Conservation (phyloP, 2,797 vertebrate species). For the Bucorvus abyssinicus region DNA sequence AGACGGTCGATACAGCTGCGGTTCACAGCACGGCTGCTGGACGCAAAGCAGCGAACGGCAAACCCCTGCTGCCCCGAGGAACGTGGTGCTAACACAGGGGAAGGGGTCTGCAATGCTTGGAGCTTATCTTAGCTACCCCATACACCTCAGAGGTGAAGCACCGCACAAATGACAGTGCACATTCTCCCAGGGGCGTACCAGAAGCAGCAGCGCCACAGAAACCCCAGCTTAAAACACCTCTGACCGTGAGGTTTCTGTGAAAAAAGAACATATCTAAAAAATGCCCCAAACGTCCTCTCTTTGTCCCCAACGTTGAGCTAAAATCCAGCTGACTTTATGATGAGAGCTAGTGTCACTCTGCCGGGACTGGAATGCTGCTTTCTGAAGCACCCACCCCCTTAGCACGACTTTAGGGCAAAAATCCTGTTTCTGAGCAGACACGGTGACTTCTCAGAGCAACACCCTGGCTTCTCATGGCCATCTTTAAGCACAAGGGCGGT, state of each 20-base stretch:
- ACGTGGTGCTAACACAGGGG: not conserved
- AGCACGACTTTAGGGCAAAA: not conserved
- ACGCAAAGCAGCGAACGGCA: not conserved
- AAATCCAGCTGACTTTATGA: not conserved
- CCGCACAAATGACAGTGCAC: rapidly evolving
- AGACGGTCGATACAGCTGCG: rapidly evolving
- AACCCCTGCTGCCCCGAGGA: not conserved
- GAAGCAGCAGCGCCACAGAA: not conserved
- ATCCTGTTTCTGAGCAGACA: not conserved
- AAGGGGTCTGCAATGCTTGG: not conserved
- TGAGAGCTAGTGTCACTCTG: not conserved
- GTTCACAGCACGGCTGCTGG: not conserved
- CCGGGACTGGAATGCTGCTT: not conserved
- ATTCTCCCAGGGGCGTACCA: not conserved
- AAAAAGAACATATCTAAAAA: too few relatives aligned
- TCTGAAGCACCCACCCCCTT: not conserved
- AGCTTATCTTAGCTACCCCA: not conserved
- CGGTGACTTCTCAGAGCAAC: too few relatives aligned
- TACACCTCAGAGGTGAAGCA: not conserved
- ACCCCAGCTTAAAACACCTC: not conserved
- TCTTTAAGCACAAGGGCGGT: not conserved
- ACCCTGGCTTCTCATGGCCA: not conserved
- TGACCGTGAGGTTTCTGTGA: not conserved
- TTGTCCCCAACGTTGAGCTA: not conserved
- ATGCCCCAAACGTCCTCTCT: not conserved